Evolutionary conservation across 2,113 vertebrate species (phyloP).

Genomic region (Chaetops frenatus): DNA sequence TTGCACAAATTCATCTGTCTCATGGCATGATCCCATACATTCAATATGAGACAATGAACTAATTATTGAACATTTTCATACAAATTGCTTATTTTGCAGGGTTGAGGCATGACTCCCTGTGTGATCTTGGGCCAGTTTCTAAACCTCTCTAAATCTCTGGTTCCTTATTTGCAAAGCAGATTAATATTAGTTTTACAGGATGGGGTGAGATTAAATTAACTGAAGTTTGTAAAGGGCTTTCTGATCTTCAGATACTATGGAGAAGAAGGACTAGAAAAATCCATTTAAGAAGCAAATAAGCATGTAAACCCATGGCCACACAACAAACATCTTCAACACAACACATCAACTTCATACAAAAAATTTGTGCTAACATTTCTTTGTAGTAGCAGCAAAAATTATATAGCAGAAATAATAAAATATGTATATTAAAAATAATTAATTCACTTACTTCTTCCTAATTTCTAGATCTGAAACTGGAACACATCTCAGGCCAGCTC

Average conservation of each 20-base stretch:
- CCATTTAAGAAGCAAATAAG: not conserved
- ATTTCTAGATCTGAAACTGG: slow-evolving; percentile 78
- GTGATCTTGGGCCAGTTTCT: slow-evolving; percentile 22
- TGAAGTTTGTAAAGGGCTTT: not conserved
- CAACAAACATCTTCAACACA: not conserved
- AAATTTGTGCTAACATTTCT: not conserved
- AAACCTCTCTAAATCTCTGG: not conserved
- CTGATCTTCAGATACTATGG: not conserved
- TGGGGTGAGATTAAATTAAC: not conserved
- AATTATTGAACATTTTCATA: slow-evolving; percentile 29
- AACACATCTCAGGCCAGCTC: slow-evolving; percentile 82
- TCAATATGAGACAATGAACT: not conserved
- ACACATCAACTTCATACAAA: not conserved
- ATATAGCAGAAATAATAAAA: not conserved
- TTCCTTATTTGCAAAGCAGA: slow-evolving; percentile 21
- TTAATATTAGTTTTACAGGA: not conserved
- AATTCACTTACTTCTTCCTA: slow-evolving; percentile 82
- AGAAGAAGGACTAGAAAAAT: not conserved
- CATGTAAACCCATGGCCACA: not conserved
- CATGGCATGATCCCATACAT: not conserved
- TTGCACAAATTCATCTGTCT: not conserved
- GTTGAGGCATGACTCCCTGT: not conserved
- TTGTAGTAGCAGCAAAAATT: not conserved
- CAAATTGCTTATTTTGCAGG: not conserved
- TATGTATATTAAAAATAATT: not conserved